phyloP scores from a whole-genome alignment of 2,113 vertebrate species.

The Glaucidium brasilianum region DNA sequence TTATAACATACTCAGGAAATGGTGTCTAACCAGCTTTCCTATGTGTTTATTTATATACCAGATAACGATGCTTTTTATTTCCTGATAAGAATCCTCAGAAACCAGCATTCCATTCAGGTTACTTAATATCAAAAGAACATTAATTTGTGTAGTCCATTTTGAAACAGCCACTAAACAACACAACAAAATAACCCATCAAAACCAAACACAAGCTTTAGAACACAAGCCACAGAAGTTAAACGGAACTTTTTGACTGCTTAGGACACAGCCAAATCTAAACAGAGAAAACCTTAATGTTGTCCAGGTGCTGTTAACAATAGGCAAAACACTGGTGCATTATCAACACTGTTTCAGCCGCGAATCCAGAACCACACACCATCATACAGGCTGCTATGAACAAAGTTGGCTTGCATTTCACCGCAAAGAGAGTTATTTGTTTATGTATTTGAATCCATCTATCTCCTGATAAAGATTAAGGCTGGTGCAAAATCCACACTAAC shows the following conservation, averaged over 20 bases:
- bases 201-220: not conserved
- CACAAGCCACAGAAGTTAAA: not conserved
- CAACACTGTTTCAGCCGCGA: not conserved
- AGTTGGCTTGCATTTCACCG: not conserved
- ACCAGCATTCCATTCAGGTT: not conserved
- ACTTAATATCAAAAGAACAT: not conserved
- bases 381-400: accelerated
- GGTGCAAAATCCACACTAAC: not conserved
- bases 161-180: not conserved
- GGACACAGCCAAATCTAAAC: not conserved
- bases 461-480: not conserved
- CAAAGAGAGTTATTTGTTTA: not conserved
- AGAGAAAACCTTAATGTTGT: not conserved
- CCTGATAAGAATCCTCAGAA: not conserved
- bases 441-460: not conserved
- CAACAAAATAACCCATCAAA: not conserved
- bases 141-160: not conserved
- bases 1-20: not conserved
- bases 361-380: not conserved
- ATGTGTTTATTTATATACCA: not conserved
- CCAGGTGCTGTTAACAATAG: accelerated
- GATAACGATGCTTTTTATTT: not conserved
- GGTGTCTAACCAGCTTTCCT: not conserved
- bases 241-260: not conserved
- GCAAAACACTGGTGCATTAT: not conserved